Percentiles rank a stretch among this genome's conserved stretches.
These are phyloP conservation scores for Meriones psammophilus DNA, from an alignment of 2,797 vertebrate species.

Conservation along the genomic window DNA sequence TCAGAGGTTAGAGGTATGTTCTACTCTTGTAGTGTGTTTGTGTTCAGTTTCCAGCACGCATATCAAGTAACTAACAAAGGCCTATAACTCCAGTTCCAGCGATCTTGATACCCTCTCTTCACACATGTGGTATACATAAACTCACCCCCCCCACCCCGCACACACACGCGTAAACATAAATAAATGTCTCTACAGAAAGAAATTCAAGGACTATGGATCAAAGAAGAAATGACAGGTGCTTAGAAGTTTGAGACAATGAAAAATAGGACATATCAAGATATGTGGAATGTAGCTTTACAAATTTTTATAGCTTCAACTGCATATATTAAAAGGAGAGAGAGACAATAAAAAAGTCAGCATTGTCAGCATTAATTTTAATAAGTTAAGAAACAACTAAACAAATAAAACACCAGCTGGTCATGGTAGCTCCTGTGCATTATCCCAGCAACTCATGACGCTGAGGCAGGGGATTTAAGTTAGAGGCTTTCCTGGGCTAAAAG, in stretches of 20 bases:
- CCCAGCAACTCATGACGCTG: neutral
- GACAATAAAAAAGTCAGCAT: neutral
- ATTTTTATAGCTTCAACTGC: neutral
- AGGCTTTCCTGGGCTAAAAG: neutral
- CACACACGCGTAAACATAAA: neutral
- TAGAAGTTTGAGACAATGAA: neutral
- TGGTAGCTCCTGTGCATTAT: neutral
- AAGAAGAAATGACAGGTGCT: slow-evolving; percentile 15
- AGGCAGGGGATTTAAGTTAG: neutral
- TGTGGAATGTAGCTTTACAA: neutral
- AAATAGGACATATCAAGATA: neutral
- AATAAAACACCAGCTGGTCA: neutral
- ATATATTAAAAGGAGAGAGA: neutral
- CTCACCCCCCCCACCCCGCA: too few species aligned
- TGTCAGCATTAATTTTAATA: slow-evolving; percentile 35
- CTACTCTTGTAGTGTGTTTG: neutral
- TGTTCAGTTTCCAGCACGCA: neutral
- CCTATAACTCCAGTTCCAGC: neutral
- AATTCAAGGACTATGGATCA: neutral
- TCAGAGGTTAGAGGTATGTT: too few species aligned
- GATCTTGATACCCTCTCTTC: neutral
- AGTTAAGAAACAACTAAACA: neutral
- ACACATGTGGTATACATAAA: neutral
- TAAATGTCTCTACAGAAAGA: neutral
- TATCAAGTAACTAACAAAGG: neutral